These are phyloP conservation scores for Aulostomus chinensis DNA, from an alignment of 2,797 vertebrate genomes.

Conservation along the genomic window DNA sequence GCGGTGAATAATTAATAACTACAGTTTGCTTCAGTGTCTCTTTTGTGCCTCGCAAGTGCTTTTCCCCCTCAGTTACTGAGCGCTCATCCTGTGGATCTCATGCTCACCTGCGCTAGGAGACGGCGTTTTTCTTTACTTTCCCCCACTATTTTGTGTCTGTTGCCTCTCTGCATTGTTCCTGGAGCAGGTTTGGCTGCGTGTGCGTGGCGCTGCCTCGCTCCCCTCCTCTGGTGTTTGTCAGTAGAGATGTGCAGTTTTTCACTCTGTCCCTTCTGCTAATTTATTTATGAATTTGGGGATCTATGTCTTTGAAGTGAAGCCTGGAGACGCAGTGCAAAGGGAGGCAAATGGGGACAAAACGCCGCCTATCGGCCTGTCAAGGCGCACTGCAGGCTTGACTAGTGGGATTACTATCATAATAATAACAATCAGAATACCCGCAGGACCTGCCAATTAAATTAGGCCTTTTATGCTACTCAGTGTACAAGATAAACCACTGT, in stretches of 20 bases:
- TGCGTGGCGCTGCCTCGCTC: background rate
- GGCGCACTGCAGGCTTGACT: slow-evolving; percentile 12
- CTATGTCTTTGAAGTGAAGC: slow-evolving; percentile 67
- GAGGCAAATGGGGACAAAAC: slow-evolving; percentile 60
- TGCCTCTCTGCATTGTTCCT: too few species aligned
- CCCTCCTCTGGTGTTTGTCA: slow-evolving; percentile 16
- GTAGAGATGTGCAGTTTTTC: slow-evolving; percentile 16
- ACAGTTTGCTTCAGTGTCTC: too few species aligned
- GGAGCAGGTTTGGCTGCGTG: background rate
- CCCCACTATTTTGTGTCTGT: background rate
- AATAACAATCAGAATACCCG: slow-evolving; percentile 11
- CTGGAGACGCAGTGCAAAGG: slow-evolving; percentile 33
- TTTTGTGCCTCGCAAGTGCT: too few species aligned
- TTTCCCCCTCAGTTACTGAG: too few species aligned
- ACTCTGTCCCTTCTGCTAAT: slow-evolving; percentile 37
- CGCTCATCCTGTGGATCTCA: too few species aligned
- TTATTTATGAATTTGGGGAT: slow-evolving; percentile 70
- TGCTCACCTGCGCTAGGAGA: too few species aligned
- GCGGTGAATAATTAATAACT: too few species aligned
- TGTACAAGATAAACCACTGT: slow-evolving; percentile 12
- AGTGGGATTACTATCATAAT: slow-evolving; percentile 1
- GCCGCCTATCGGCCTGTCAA: slow-evolving; percentile 58
- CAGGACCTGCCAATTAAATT: slow-evolving; percentile 1
- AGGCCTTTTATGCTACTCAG: background rate
- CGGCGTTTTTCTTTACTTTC: background rate